Conservation (phyloP, 2,888 invertebrate genomes). For the Apamea monoglypha region DNA sequence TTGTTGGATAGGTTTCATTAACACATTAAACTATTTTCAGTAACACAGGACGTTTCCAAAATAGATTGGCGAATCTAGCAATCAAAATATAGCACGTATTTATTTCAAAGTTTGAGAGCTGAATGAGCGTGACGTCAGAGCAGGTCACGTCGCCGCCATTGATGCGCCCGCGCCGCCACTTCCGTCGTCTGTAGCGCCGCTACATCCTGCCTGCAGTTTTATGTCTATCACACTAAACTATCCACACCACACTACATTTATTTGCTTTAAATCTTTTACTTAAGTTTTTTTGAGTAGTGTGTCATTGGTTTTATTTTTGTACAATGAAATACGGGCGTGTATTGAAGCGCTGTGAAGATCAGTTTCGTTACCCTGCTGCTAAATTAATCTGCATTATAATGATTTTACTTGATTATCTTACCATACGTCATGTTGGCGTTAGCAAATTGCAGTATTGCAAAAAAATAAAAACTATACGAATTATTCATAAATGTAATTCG, state of each 20-base stretch:
- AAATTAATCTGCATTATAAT: neutral
- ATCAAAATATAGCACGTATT: constrained; percentile 53
- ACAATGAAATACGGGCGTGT: constrained; percentile 10
- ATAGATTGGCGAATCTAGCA: constrained; percentile 49
- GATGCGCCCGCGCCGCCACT: constrained; percentile 83
- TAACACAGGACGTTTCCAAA: constrained; percentile 28
- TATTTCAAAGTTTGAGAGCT: constrained; percentile 58
- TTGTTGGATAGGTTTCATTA: constrained; percentile 7
- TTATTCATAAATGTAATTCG: constrained; percentile 56
- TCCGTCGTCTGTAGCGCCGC: constrained; percentile 86
- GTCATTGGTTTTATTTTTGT: neutral
- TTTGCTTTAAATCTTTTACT: constrained; percentile 51
- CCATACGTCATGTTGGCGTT: neutral
- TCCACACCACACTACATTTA: constrained; percentile 52
- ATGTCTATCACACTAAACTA: constrained; percentile 67
- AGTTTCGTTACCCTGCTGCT: neutral
- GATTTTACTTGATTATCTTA: neutral
- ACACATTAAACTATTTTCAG: constrained; percentile 43
- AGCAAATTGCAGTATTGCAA: constrained; percentile 30
- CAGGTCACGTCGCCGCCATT: constrained; percentile 82
- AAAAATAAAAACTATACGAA: constrained; percentile 26
- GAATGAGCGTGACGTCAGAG: constrained; percentile 77
- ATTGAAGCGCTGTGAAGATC: neutral
- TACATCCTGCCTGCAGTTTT: constrained; percentile 83
- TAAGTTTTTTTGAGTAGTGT: constrained; percentile 8